These are phyloP conservation scores for Sceliomorpha sp. DNA, from an alignment of 2,888 invertebrate species.

Conservation along the genomic window DNA sequence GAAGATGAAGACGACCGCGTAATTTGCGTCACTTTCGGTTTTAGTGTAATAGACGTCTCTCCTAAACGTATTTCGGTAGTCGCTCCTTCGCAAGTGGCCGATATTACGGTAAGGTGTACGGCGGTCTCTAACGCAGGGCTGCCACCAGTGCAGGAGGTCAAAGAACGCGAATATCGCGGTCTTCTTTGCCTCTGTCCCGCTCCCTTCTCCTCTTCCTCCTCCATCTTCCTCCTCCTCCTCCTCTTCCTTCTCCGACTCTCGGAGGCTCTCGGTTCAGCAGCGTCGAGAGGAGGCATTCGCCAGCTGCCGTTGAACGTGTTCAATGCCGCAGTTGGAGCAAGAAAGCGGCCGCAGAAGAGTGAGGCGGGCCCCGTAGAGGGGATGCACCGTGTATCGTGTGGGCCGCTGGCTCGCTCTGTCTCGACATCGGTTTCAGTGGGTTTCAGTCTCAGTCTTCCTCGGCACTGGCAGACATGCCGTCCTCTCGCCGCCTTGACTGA, in stretches of 20 bases:
- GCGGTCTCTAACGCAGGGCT: conserved; percentile 10
- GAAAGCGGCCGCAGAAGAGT: conserved; percentile 66
- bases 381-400: conserved; percentile 44
- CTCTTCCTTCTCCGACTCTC: conserved; percentile 18
- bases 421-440: conserved; percentile 42
- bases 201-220: conserved; percentile 1
- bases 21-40: too few relatives aligned
- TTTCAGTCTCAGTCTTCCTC: conserved; percentile 40
- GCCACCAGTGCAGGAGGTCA: conserved; percentile 64
- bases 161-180: conserved; percentile 73
- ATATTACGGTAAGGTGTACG: background rate
- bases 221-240: conserved; percentile 7
- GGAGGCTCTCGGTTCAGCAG: conserved; percentile 46
- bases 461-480: conserved; percentile 18
- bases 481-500: too few relatives aligned
- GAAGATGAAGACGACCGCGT: too few relatives aligned
- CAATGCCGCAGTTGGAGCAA: conserved; percentile 76
- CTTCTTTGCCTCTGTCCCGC: conserved; percentile 33
- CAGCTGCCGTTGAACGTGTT: conserved; percentile 79
- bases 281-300: conserved; percentile 71
- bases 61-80: too few relatives aligned
- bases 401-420: conserved; percentile 37
- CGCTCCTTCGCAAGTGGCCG: conserved; percentile 11
- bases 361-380: conserved; percentile 38
- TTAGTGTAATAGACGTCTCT: too few relatives aligned